Conservation (phyloP, 30 jellyfish, hydroid and myxozoan genomes). For the Rhopilema esculentum region DNA sequence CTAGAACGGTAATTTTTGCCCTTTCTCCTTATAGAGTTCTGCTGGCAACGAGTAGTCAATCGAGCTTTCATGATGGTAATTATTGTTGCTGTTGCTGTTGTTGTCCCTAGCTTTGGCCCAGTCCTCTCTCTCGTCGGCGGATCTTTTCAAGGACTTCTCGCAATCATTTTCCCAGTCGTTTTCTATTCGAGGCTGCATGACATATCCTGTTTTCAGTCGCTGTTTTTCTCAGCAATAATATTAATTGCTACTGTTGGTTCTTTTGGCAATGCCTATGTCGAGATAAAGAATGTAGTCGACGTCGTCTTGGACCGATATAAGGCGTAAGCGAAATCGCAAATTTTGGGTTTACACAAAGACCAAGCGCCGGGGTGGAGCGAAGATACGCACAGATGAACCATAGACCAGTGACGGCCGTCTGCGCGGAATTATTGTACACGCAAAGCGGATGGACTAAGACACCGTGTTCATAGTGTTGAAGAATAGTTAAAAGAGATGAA, state of each 20-base stretch:
- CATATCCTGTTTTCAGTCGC: constrained; percentile 58
- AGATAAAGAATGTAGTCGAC: constrained; percentile 76
- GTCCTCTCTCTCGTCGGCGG: constrained; percentile 98
- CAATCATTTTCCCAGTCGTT: constrained; percentile 83
- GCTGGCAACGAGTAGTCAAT: constrained; percentile 95
- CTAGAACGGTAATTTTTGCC: too few relatives aligned
- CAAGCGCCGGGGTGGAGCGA: background rate
- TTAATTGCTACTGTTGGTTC: constrained; percentile 75
- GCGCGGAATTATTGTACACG: too few relatives aligned
- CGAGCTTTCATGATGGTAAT: constrained; percentile 74
- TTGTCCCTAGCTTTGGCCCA: constrained; percentile 97
- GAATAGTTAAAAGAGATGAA: too few relatives aligned
- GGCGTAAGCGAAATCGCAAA: constrained; percentile 16
- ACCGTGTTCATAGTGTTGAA: too few relatives aligned
- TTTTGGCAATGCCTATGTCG: constrained; percentile 89
- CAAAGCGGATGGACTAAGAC: too few relatives aligned
- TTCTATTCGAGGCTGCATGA: constrained; percentile 81
- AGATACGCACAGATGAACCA: background rate
- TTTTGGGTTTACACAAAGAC: background rate
- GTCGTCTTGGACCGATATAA: constrained; percentile 86
- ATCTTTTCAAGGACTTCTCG: constrained; percentile 75
- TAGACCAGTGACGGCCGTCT: too few relatives aligned
- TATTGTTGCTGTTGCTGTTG: constrained; percentile 80
- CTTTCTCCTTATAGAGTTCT: constrained; percentile 61
- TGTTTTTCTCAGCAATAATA: constrained; percentile 60